Percentiles rank a stretch among this genome's conserved stretches.
Evolutionary conservation across 1,140 invertebrate genomes (phyloP).

Genomic region (Penaeus chinensis): DNA sequence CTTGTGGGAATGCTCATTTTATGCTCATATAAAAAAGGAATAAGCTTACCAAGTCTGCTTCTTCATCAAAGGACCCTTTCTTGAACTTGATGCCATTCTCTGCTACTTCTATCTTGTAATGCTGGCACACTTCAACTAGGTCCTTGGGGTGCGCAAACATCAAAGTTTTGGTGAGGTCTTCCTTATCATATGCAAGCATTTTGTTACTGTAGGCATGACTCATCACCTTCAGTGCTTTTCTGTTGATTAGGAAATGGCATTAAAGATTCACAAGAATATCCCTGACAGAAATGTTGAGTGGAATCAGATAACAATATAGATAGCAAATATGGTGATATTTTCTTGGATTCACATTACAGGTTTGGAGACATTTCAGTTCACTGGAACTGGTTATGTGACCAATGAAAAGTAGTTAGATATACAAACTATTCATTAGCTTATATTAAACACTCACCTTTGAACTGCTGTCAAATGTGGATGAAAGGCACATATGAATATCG

Average conservation of each 20-base stretch:
- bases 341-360: no score
- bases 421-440: no score
- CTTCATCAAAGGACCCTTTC: conserved; percentile 7
- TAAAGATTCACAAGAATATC: no score
- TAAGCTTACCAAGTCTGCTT: background rate
- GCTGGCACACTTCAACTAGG: background rate
- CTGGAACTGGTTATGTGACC: no score
- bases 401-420: no score
- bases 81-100: background rate
- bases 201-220: conserved; percentile 3
- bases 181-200: background rate
- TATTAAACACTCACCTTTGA: conserved; percentile 22
- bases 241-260: background rate
- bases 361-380: no score
- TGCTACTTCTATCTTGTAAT: background rate
- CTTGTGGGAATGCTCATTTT: no score
- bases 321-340: no score
- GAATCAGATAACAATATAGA: no score
- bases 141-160: background rate
- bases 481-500: conserved; percentile 33
- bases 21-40: background rate
- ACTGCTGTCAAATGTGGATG: conserved; percentile 32
- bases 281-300: no score
- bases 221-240: background rate
- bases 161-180: conserved; percentile 6